Evolutionary conservation across 2,113 vertebrate species (phyloP), one percentile per base, ranked within the genome.

Genomic region (Oplegnathus fasciatus): DNA sequence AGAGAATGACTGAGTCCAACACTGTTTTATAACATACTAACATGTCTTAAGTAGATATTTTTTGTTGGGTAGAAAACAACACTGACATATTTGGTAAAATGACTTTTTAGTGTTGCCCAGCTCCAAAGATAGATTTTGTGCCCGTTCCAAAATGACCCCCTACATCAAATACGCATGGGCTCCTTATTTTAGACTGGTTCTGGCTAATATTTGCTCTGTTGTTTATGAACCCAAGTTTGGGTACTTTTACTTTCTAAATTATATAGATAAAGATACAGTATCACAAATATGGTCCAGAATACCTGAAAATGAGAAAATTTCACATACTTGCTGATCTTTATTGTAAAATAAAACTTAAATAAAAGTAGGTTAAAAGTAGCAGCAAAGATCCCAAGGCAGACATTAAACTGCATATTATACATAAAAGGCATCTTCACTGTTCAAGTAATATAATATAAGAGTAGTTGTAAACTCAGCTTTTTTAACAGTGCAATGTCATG

Each of bases 381-480:
- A 7, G 34, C 22, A 67, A 68, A 52, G 18, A 78, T 13, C 61
- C 48, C 48, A n/a, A 32, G 48, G 78, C 30, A 60, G 26, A 66
- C 24, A 70, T 57, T 48, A 57, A 78, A 75, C 64, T 64, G 37
- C 62, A 83, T 32, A 64, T 55, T 69, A 52, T 40, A 66, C 26
- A 71, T 70, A 57, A 37, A 55, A 76, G 10, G 40, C 10, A 40
- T 54, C 34, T 65, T 66, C 26, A 71, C 8, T 64, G 48, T 26
- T 34, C 7, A 42, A 70, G 26, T 32, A 40, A 57, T 52, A 60
- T 20, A 52, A 50, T n/a, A 50, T 22, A 22, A 20, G 1, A 57
- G 13, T 24, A 50, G 22, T 61, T 64, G 80, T 77, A 55, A 55
- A 74, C 61, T 82, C 64, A 57, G 75, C 69, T 62, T 61, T 66